Percentiles rank a stretch among this genome's conserved stretches.
phyloP scores from a whole-genome alignment of 30 jellyfish, hydroid and myxozoan genomes.

The Hydractinia echinata region DNA sequence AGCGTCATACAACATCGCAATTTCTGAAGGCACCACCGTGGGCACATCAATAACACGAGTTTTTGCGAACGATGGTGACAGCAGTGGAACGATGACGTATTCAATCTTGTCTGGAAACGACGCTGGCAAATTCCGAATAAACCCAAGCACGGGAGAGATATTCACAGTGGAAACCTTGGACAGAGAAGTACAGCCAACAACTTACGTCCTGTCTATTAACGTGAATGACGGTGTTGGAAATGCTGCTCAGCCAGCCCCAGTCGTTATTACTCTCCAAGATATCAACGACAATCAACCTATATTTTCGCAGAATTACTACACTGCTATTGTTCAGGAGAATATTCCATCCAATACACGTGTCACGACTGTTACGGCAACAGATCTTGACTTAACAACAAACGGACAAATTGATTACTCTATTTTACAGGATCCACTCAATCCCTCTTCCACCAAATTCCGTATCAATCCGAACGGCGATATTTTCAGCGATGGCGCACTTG shows the following conservation, averaged over 20 bases:
- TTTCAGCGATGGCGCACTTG: neutral
- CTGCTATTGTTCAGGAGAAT: conserved; percentile 22
- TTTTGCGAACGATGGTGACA: conserved; percentile 69
- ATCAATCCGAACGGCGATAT: conserved; percentile 13
- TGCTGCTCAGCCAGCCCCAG: conserved; percentile 11
- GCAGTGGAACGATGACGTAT: conserved; percentile 66
- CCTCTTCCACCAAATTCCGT: neutral
- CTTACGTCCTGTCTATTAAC: conserved; percentile 37
- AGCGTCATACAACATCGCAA: neutral
- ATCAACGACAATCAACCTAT: conserved; percentile 37
- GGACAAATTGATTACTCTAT: conserved; percentile 26
- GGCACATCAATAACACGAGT: conserved; percentile 53
- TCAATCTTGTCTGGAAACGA: conserved; percentile 48
- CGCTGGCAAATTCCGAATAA: conserved; percentile 45
- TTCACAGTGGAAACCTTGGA: conserved; percentile 50
- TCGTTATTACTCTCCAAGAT: neutral
- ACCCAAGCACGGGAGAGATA: conserved; percentile 64
- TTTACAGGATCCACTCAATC: conserved; percentile 5
- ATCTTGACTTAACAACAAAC: conserved; percentile 32
- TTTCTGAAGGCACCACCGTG: conserved; percentile 48
- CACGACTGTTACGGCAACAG: conserved; percentile 39
- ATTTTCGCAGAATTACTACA: conserved; percentile 23
- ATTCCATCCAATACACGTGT: conserved; percentile 15
- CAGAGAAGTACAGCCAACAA: conserved; percentile 51
- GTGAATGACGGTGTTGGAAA: conserved; percentile 54